Percentiles rank a stretch among this genome's conserved stretches.
These are phyloP conservation scores for Sylvicapra grimmia DNA, from an alignment of 2,113 vertebrate species.

Conservation along the genomic window DNA sequence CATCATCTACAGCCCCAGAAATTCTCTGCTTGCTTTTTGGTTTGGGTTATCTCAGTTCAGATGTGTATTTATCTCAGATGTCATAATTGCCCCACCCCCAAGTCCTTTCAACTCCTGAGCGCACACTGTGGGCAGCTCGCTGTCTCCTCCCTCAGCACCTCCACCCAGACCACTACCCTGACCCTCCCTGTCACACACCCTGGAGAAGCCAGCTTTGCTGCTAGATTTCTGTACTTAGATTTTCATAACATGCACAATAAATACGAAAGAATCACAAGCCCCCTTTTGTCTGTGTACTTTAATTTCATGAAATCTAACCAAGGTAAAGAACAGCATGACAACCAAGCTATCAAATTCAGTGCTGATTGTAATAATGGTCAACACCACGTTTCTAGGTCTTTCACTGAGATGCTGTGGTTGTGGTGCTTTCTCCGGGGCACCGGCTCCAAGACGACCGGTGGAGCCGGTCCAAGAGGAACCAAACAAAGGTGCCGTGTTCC, in stretches of 20 bases:
- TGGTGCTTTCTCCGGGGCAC: neutral
- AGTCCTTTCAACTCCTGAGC: neutral
- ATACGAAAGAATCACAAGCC: neutral
- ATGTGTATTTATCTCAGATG: neutral
- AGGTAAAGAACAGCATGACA: neutral
- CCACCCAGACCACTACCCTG: neutral
- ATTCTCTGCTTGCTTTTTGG: neutral
- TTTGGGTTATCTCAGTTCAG: neutral
- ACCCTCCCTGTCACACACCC: neutral
- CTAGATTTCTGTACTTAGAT: neutral
- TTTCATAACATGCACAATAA: neutral
- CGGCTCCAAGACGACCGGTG: neutral
- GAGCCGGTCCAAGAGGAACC: neutral
- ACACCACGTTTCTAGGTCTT: neutral
- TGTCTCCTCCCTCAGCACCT: rapidly evolving
- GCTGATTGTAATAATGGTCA: neutral
- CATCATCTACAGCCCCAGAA: neutral
- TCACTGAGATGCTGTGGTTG: neutral
- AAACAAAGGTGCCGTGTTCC: neutral
- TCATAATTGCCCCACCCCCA: neutral
- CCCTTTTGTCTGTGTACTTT: neutral
- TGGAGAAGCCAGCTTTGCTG: neutral
- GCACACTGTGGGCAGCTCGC: neutral
- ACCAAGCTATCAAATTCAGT: neutral
- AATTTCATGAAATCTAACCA: neutral